These are phyloP conservation scores for Physella acuta DNA, from an alignment of 1,140 invertebrate genomes.

Conservation along the genomic window DNA sequence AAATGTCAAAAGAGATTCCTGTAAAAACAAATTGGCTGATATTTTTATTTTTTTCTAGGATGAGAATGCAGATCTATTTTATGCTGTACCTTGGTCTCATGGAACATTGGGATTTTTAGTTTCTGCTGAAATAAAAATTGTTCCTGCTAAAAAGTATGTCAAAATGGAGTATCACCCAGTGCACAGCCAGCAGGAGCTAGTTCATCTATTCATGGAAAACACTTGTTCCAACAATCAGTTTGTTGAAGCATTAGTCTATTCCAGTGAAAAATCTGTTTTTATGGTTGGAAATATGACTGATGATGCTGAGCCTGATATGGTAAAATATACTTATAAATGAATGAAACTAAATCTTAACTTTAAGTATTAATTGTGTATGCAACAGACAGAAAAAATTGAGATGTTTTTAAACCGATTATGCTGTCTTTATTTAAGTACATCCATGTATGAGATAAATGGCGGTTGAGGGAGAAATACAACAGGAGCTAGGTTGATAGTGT, in stretches of 20 bases:
- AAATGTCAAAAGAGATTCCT: too few species aligned
- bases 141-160: conserved; percentile 69
- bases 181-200: conserved; percentile 62
- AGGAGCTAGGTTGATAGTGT: too few species aligned
- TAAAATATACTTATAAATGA: too few species aligned
- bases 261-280: conserved; percentile 69
- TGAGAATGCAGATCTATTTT: conserved; percentile 74
- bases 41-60: conserved; percentile 61
- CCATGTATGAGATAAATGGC: too few species aligned
- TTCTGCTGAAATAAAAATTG: conserved; percentile 74
- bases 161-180: conserved; percentile 71
- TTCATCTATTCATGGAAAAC: conserved; percentile 63
- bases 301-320: conserved; percentile 66
- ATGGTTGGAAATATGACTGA: conserved; percentile 74
- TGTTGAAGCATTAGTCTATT: conserved; percentile 75
- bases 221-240: conserved; percentile 69
- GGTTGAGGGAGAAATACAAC: too few species aligned
- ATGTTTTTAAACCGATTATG: too few species aligned
- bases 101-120: conserved; percentile 83
- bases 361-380: too few species aligned
- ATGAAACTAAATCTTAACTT: too few species aligned
- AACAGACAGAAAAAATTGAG: too few species aligned
- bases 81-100: conserved; percentile 81
- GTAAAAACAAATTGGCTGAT: too few species aligned
- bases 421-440: too few species aligned